Base-by-base conservation (phyloP, 2,797 vertebrate genomes). In the Takifugu rubripes region DNA sequence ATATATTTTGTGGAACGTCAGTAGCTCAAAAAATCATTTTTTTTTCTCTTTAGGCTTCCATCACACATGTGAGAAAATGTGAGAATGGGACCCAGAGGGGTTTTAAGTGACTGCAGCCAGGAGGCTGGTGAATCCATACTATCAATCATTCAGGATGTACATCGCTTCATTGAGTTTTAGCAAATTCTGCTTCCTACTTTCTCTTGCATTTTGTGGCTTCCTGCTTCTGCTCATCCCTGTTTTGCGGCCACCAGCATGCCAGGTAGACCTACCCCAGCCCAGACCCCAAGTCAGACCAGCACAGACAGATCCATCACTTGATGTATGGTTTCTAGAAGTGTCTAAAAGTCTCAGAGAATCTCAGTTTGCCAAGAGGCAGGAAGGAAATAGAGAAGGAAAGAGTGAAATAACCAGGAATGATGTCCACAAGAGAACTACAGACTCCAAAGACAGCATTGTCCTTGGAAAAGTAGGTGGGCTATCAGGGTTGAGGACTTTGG, bases 171-270 rank as follows among this genome's bases (percentile, higher is more conserved):
- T 92, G 48, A 86, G 89, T 55, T 81, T 91, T 61, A 93, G 91
- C 79, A 93, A 91, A 77, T 86, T 81, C 74, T 94, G 94, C 88
- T 93, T 96, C 77, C 85, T 94, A 80, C 86, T 94, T 56, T 92
- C 92, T n/a, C 77, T 94, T 1, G 90, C 79, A 0, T 78, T 93
- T 65, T 94, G 93, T 21, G 92, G 91, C 42, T 75, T 95, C 27
- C 84, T 97, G 26, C 84, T 96, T 12, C 82, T 97, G 25, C 83
- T 94, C 45, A 87, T 93, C 61, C 92, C 93, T 1, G 82, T 83
- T 55, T 71, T 93, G 21, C 87, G 92, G 72, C 79, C 88, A 3
- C 70, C 76, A 0, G 64, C 73, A 12, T 81, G 47, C 24, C 89
- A 76, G 17, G 58, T 70, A 26, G 82, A 85, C 59, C 79, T 72